A percentile compares a stretch with the other conserved stretches of the same genome.
phyloP scores from a whole-genome alignment of 2,888 invertebrate genomes.

The Muscina levida region DNA sequence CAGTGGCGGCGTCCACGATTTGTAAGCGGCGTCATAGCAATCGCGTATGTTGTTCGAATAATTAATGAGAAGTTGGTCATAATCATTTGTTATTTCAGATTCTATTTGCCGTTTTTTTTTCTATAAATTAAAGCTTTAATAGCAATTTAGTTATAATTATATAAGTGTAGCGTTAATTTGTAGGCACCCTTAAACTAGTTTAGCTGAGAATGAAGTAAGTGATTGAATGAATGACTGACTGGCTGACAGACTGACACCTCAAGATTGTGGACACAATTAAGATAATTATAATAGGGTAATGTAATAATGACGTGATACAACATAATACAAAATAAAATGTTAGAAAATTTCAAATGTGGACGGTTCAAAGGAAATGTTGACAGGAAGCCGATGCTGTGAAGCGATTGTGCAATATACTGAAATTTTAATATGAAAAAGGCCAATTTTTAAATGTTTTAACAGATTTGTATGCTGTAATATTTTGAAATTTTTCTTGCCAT shows the following conservation, averaged over 20 bases:
- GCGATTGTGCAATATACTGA: no score
- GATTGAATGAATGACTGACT: no score
- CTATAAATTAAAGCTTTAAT: no score
- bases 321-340: no score
- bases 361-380: no score
- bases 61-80: constrained; percentile 41
- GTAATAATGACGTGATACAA: neutral
- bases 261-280: constrained; percentile 7
- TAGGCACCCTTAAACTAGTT: constrained; percentile 51
- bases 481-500: no score
- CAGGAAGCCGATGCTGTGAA: no score
- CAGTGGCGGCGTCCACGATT: neutral
- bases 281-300: neutral
- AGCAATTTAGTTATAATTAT: constrained; percentile 35
- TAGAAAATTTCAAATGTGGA: no score
- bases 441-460: no score
- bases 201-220: constrained; percentile 5
- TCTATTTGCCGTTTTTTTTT: constrained; percentile 20
- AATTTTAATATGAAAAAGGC: no score
- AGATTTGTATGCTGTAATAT: no score
- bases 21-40: neutral
- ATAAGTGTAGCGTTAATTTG: constrained; percentile 52
- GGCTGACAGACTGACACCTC: constrained; percentile 16
- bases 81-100: neutral
- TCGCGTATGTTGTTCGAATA: constrained; percentile 53